Base-by-base conservation (phyloP, 2,797 vertebrate species). In the Gallinago solitaria region DNA sequence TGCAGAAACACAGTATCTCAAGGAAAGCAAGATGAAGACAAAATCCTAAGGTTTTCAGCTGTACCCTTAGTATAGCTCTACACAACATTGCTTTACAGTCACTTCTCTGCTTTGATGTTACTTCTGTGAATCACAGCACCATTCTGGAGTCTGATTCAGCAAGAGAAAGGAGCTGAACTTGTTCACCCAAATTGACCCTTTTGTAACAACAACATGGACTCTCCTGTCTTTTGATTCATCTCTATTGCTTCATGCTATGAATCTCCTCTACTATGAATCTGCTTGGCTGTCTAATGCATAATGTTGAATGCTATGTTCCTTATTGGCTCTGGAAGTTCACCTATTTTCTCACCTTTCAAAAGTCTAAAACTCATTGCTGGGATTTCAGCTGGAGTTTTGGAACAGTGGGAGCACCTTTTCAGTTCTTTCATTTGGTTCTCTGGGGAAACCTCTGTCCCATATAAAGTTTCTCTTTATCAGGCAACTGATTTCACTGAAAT, bases 181-280 rank as follows among this genome's bases (percentile, higher is more conserved):
- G 1, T 50, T 70, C 71, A 32, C 16, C 2, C 3, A 68, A 16
- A 60, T 3, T 43, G 45, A 53, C 16, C 78, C 60, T 23, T 81
- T n/a, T n/a, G 13, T 43, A 68, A 54, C 4, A 51, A 45, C 19
- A 69, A 6, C 15, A 41, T 0, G 0, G 30, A 47, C 37, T 50
- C 17, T 63, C 74, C 20, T 41, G 27, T 19, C 14, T 57, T 87
- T 56, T 47, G 16, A 33, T 59, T 63, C 43, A 87, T 13, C 20
- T 63, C 7, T 53, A 11, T 35, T 64, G 16, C 7, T 82, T 80
- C 63, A 12, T 74, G 51, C 35, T 75, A 5, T 63, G 14, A 76
- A 21, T 47, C 5, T 83, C 17, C 28, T 28, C 2, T 4, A 21
- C 27, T 21, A 8, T 25, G 51, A 67, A 57, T 37, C 7, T 70